Conservation (phyloP, 2,113 vertebrate genomes). For the Hydrochoerus hydrochaeris region DNA sequence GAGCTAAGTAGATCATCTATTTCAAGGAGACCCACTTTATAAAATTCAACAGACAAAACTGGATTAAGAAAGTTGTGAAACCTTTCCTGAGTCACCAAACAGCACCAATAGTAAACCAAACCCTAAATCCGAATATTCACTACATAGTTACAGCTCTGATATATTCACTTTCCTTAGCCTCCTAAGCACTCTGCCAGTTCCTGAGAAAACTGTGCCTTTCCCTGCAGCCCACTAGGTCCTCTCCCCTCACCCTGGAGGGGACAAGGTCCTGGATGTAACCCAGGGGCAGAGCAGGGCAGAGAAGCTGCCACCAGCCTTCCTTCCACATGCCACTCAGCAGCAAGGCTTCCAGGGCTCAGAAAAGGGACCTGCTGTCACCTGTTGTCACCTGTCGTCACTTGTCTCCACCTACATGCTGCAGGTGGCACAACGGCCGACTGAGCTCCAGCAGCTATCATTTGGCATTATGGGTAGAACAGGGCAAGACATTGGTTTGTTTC, state of each 20-base stretch:
- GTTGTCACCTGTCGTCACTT: not conserved
- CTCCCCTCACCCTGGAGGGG: not conserved
- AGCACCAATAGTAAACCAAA: not conserved
- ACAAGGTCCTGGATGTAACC: not conserved
- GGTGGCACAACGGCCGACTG: not conserved
- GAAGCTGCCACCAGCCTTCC: not conserved
- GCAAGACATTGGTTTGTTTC: constrained; percentile 14
- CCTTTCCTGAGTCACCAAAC: not conserved
- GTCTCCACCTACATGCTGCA: not conserved
- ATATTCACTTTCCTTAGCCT: not conserved
- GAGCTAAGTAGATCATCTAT: constrained; percentile 9
- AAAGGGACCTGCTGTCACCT: not conserved
- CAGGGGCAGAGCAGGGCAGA: not conserved
- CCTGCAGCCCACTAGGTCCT: accelerated
- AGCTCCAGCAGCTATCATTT: not conserved
- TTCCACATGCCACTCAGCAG: not conserved
- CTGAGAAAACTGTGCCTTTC: not conserved
- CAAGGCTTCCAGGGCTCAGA: not conserved
- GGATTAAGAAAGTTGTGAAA: constrained; percentile 26
- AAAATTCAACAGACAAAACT: constrained; percentile 36
- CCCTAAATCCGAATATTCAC: not conserved
- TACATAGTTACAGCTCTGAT: not conserved
- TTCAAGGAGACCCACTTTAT: not conserved
- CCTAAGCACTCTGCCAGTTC: not conserved
- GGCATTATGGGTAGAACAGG: not conserved